Base-by-base conservation (phyloP, 2,797 vertebrate genomes). In the Pangasius mekongensis region DNA sequence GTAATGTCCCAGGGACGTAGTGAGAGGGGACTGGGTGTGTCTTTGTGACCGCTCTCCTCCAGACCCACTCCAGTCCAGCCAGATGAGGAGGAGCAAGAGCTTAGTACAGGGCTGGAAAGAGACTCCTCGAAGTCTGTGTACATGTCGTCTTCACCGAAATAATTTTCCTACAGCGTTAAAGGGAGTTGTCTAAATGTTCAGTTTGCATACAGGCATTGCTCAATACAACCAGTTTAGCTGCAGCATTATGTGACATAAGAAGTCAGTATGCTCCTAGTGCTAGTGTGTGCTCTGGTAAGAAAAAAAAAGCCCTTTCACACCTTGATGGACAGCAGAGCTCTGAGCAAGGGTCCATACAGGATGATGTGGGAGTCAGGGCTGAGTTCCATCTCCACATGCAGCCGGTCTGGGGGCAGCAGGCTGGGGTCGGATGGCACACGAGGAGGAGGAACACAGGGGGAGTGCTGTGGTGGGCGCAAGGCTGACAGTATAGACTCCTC, bases 81-180 rank as follows among this genome's bases (percentile, higher is more conserved):
- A 30, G 97, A 97, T 0, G 98, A 98, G 43, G 98, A 99, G 0
- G 98, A 97, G 36, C 97, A 97, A 74, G 97, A 95, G 71, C 98
- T 99, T 90, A 99, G 88, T 87, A 98, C 98, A 0, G 98, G 98
- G 90, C 98, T 99, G 88, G 97, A 96, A 64, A 97, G 93, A 0
- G 96, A 95, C 94, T 99, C 98, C 93, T 99, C 98, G 92, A 99
- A 99, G 94, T 99, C 99, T 76, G 97, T 98, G 93, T 99, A 99
- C 98, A 98, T 98, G 94, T 99, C 99, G 86, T 99, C 97, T 93
- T 99, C 98, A 10, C 99, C 99, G 92, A 99, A 99, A 91, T 99
- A 99, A 94, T 99, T 99, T 93, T 99, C 99, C 99, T 99, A 90
- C 49, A 69, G n/a, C 33, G 62, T 67, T 67, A 52, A 52, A 84